A percentile compares a stretch with the other conserved stretches of the same genome.
phyloP scores from a whole-genome alignment of 1,140 invertebrate species.

The Philopotamus ludificatus region DNA sequence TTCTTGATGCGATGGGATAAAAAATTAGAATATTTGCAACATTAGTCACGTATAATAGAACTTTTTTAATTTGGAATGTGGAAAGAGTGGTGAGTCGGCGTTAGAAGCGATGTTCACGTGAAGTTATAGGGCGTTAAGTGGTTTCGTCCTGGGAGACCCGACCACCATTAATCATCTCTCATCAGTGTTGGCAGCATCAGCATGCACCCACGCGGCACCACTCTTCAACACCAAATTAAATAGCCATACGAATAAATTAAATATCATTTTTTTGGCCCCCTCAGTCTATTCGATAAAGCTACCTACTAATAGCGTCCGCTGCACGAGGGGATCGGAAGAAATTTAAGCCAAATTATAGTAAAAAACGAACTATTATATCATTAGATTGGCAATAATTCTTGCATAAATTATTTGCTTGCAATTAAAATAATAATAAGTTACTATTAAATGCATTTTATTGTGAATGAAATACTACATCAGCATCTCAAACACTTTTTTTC shows the following conservation, averaged over 20 bases:
- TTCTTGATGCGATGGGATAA: neutral
- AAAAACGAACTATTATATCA: too few relatives aligned
- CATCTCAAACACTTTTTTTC: too few relatives aligned
- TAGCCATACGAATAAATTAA: conserved; percentile 32
- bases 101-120: neutral
- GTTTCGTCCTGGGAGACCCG: conserved; percentile 20
- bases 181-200: conserved; percentile 19
- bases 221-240: conserved; percentile 30
- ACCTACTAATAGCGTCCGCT: too few relatives aligned
- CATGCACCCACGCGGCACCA: conserved; percentile 12
- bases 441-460: too few relatives aligned
- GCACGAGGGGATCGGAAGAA: too few relatives aligned
- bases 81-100: neutral
- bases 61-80: neutral
- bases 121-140: conserved; percentile 18
- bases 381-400: too few relatives aligned
- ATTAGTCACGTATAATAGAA: neutral
- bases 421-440: too few relatives aligned
- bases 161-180: conserved; percentile 22
- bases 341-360: too few relatives aligned
- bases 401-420: too few relatives aligned
- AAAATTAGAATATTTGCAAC: neutral
- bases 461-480: too few relatives aligned
- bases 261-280: neutral
- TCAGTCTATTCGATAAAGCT: too few relatives aligned